Percentiles rank a stretch among this genome's conserved stretches.
Evolutionary conservation across 2,113 vertebrate genomes (phyloP).

Genomic region (Phoenicopterus ruber): DNA sequence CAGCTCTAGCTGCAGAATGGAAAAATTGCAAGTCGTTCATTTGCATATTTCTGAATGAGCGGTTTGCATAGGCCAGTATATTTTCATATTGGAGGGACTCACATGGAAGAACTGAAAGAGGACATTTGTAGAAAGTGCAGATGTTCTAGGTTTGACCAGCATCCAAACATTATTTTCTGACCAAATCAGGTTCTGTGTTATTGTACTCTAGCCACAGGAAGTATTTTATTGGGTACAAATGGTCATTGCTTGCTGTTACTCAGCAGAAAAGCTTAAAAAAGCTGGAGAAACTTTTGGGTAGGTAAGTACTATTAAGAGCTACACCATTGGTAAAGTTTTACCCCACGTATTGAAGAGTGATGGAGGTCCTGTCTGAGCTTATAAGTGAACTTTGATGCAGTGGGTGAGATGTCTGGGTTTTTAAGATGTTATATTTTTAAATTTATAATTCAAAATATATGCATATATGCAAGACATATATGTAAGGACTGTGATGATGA

Average conservation of each 20-base stretch:
- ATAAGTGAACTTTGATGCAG: background rate
- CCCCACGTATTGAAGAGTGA: background rate
- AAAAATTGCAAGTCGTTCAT: background rate
- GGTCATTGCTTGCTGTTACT: background rate
- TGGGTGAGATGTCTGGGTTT: rapidly evolving
- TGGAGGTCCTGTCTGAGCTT: background rate
- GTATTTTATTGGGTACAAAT: background rate
- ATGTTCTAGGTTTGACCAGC: background rate
- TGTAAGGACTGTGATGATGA: background rate
- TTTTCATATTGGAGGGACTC: background rate
- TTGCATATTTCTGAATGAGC: background rate
- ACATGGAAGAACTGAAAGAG: background rate
- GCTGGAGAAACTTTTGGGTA: background rate
- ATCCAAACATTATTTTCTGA: background rate
- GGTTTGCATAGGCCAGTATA: background rate
- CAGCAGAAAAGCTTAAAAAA: background rate
- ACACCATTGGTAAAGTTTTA: background rate
- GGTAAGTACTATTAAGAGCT: background rate
- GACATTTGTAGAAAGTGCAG: background rate
- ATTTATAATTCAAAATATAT: background rate
- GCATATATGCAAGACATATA: no score
- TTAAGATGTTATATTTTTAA: background rate
- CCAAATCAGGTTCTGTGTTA: background rate
- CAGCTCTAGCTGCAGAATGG: background rate
- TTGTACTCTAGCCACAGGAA: background rate